A percentile compares a stretch with the other conserved stretches of the same genome.
Evolutionary conservation across 2,113 vertebrate species (phyloP).

Genomic region (Cyanistes caeruleus): DNA sequence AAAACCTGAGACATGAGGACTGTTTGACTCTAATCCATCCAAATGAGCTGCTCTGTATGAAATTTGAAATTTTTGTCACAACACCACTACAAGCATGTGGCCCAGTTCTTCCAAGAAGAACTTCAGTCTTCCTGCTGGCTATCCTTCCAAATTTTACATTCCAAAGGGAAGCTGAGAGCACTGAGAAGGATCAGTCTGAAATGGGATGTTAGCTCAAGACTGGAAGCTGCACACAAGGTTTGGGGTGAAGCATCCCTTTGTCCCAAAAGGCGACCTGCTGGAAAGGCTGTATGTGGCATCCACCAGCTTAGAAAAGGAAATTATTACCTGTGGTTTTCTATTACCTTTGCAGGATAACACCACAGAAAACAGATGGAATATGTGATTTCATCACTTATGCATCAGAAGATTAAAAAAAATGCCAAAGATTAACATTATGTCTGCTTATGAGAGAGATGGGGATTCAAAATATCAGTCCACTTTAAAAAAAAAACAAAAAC

Average conservation of each 20-base stretch:
- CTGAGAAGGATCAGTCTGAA: not conserved
- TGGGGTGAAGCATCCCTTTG: not conserved
- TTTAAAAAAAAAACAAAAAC: not conserved
- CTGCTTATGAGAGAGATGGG: not conserved
- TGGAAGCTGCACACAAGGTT: not conserved
- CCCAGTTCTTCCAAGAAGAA: not conserved
- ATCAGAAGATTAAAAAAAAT: not conserved
- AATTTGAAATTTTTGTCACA: not conserved
- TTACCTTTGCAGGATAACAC: not conserved
- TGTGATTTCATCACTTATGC: not conserved
- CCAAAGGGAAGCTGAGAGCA: not conserved
- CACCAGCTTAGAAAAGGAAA: not conserved
- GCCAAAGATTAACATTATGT: not conserved
- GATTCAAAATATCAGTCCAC: not conserved
- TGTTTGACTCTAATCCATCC: not conserved
- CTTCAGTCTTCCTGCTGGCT: not conserved
- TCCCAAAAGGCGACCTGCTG: not conserved
- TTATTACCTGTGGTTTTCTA: not conserved
- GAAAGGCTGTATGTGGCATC: not conserved
- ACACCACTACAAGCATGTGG: fast-evolving
- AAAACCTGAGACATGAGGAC: not conserved
- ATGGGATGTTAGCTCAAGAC: fast-evolving
- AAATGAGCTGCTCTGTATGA: not conserved
- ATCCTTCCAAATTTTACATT: not conserved
- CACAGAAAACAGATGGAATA: not conserved